phyloP scores from a whole-genome alignment of 2,113 vertebrate species.

The Myotis lucifugus region DNA sequence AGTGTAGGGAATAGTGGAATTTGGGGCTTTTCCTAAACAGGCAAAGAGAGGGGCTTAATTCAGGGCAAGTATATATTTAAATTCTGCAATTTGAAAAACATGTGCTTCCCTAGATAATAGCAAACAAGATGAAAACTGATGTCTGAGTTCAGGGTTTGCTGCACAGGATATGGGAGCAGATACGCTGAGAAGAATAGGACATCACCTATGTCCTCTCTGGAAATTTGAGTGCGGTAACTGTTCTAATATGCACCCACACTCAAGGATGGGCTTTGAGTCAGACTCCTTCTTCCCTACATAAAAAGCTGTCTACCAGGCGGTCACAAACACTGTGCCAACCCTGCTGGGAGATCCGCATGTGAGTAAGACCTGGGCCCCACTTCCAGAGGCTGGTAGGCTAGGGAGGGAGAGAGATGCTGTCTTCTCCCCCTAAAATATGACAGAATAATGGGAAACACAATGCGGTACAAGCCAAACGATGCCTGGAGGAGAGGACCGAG shows the following conservation, averaged over 20 bases:
- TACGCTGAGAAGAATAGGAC: neutral
- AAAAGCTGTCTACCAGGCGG: accelerated
- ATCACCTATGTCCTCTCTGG: no score
- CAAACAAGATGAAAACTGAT: neutral
- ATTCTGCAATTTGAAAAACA: constrained; percentile 57
- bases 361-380: neutral
- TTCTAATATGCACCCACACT: accelerated
- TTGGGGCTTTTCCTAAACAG: constrained; percentile 49
- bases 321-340: no score
- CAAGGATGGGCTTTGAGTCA: accelerated
- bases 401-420: accelerated
- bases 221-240: accelerated
- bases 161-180: accelerated
- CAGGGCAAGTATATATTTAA: constrained; percentile 38
- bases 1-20: constrained; percentile 33
- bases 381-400: neutral
- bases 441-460: accelerated
- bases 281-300: neutral
- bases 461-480: accelerated
- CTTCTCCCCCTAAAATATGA: accelerated
- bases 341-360: neutral
- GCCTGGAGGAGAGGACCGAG: accelerated
- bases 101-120: constrained; percentile 4
- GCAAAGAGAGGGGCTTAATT: constrained; percentile 31
- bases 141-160: neutral